Percentiles rank a stretch among this genome's conserved stretches.
phyloP scores from a whole-genome alignment of 2,113 vertebrate species.

The Sisor rabdophorus region DNA sequence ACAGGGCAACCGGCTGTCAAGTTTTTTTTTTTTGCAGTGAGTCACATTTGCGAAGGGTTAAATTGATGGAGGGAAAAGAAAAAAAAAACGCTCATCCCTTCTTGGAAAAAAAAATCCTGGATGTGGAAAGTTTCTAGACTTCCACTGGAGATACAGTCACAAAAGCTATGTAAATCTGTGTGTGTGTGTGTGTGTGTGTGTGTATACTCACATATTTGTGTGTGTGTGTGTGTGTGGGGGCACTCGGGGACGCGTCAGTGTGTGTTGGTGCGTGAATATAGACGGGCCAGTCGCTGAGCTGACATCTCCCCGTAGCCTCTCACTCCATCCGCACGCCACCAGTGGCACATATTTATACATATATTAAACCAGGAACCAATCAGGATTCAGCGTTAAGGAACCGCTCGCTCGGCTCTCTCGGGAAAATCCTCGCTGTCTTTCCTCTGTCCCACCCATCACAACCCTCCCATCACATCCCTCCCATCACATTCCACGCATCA shows the following conservation, averaged over 20 bases:
- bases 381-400: constrained; percentile 35
- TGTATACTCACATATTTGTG: constrained; percentile 15
- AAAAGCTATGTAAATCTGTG: constrained; percentile 35
- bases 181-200: constrained; percentile 29
- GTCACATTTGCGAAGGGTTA: constrained; percentile 42
- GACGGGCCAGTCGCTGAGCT: constrained; percentile 39
- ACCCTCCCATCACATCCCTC: neutral
- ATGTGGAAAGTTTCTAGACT: constrained; percentile 34
- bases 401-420: constrained; percentile 19
- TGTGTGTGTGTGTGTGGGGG: constrained; percentile 32
- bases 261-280: constrained; percentile 50
- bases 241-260: constrained; percentile 44
- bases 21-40: constrained; percentile 20
- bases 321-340: constrained; percentile 39
- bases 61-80: constrained; percentile 19
- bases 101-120: constrained; percentile 2
- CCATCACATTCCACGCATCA: neutral
- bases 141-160: constrained; percentile 37
- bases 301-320: constrained; percentile 49
- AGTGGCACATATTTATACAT: constrained; percentile 52
- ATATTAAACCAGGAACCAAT: constrained; percentile 49
- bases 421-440: constrained; percentile 43
- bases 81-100: neutral
- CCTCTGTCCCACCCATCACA: constrained; percentile 12
- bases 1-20: constrained; percentile 40